These are phyloP conservation scores for Pseudomyrmex gracilis DNA, from an alignment of 1,140 invertebrate species.

Conservation along the genomic window DNA sequence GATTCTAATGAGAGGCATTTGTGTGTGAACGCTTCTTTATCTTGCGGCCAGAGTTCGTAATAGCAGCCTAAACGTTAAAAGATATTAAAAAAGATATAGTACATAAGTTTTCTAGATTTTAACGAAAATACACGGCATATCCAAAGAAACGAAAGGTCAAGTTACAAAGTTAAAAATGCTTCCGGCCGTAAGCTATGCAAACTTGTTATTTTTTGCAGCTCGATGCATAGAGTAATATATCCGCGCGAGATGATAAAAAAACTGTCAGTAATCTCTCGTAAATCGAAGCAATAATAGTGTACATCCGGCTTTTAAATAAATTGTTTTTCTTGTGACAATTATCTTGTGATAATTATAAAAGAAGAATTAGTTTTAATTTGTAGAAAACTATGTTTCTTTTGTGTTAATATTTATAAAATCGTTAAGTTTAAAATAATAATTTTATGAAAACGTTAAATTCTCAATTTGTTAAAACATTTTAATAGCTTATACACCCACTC, in stretches of 20 bases:
- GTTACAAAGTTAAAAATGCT: constrained; percentile 70
- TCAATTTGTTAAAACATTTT: too few relatives aligned
- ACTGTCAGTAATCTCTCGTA: constrained; percentile 19
- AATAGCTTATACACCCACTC: too few relatives aligned
- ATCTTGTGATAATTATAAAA: not conserved
- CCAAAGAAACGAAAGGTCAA: constrained; percentile 68
- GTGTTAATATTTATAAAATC: too few relatives aligned
- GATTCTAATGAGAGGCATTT: constrained; percentile 9
- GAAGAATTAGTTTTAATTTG: not conserved
- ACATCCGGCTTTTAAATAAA: constrained; percentile 36
- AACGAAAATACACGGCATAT: constrained; percentile 76
- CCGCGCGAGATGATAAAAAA: constrained; percentile 7
- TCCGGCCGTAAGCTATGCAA: constrained; percentile 71
- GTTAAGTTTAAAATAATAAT: too few relatives aligned
- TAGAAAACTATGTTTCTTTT: not conserved
- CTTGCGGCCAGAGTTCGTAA: constrained; percentile 44
- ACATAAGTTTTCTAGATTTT: constrained; percentile 73
- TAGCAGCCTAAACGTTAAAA: constrained; percentile 48
- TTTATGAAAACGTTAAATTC: too few relatives aligned
- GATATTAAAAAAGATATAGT: constrained; percentile 62
- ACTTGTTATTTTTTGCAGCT: constrained; percentile 64
- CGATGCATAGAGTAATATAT: constrained; percentile 31
- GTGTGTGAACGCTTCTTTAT: constrained; percentile 62
- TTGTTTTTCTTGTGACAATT: too few relatives aligned
- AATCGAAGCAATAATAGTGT: constrained; percentile 64